Conservation (phyloP, 2,113 vertebrate genomes). For the Nannospalax galili region DNA sequence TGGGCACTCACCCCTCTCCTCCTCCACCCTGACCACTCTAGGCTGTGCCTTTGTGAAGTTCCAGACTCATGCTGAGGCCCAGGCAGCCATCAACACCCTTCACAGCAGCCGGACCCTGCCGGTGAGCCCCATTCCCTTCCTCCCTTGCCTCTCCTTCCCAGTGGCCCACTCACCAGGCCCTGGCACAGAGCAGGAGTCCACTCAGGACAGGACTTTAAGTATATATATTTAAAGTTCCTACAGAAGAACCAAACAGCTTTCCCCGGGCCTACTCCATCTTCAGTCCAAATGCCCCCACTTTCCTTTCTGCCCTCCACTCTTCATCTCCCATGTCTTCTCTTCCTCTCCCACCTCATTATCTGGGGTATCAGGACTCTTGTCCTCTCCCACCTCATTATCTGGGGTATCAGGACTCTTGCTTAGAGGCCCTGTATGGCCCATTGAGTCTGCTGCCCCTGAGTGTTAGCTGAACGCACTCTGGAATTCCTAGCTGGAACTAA, state of each 20-base stretch:
- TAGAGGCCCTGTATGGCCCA: not conserved
- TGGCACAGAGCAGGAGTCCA: not conserved
- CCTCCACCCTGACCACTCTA: slow-evolving; percentile 53
- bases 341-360: rapidly evolving
- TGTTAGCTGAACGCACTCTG: not conserved
- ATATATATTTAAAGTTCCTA: not conserved
- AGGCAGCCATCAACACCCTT: slow-evolving; percentile 94
- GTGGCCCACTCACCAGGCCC: not conserved
- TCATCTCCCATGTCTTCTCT: not conserved
- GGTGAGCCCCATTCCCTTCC: slow-evolving; percentile 79
- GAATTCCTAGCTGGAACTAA: not conserved
- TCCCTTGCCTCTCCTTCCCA: not conserved
- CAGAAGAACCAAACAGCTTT: not conserved
- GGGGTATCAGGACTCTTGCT: not conserved
- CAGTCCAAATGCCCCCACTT: not conserved
- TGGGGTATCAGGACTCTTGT: not conserved
- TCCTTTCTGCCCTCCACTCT: not conserved
- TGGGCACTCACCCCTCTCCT: not conserved
- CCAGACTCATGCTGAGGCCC: slow-evolving; percentile 93
- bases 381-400: rapidly evolving
- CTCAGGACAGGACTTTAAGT: not conserved
- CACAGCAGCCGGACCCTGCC: slow-evolving; percentile 95
- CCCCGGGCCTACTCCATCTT: not conserved
- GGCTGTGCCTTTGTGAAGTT: slow-evolving; percentile 96
- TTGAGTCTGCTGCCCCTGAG: not conserved